Base-by-base conservation (phyloP, 2,888 invertebrate species). In the Eudemis profundana region DNA sequence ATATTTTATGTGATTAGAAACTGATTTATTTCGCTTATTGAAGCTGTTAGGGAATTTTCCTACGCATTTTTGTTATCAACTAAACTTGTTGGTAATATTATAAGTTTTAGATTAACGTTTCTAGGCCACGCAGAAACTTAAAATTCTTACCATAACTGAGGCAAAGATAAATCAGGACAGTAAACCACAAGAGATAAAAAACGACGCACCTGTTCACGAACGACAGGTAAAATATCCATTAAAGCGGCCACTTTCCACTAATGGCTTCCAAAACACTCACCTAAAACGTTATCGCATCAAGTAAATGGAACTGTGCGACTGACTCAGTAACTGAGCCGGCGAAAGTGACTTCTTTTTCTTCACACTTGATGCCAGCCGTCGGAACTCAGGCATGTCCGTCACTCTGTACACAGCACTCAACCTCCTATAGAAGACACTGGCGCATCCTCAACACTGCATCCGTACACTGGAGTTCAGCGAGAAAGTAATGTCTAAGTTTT, bases 271-370 rank as follows among this genome's bases (percentile, higher is more conserved):
- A 81, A 78, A 78, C 72, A 89, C 91, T 91, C 82, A 92, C 92
- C 92, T 91, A 91, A 90, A 91, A 86, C 77, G 85, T 90, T 92
- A 91, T 89, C 91, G 87, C 90, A 89, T 89, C 85, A 85, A 88
- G 78, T 78, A 79, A 82, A 81, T 81, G 81, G 79, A 90, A 87
- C 80, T 77, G 78, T 78, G 78, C 71, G 77, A 78, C 69, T 83
- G 86, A 83, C 80, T 82, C 78, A 78, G 77, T 73, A 70, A 73
- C 74, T 73, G 76, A 80, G 79, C 75, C 81, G 82, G 82, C 74
- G 79, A 82, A 82, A 82, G 78, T 72, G 77, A 74, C 81, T 86
- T 85, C 89, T 92, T 92, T 91, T 92, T 92, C 86, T 89, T 91
- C 72, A 91, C 91, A 85, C 89, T 89, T 67, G 87, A 80, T 76